Evolutionary conservation across 23 tunicate species (phyloP).

Genomic region (Ciona savignyi): DNA sequence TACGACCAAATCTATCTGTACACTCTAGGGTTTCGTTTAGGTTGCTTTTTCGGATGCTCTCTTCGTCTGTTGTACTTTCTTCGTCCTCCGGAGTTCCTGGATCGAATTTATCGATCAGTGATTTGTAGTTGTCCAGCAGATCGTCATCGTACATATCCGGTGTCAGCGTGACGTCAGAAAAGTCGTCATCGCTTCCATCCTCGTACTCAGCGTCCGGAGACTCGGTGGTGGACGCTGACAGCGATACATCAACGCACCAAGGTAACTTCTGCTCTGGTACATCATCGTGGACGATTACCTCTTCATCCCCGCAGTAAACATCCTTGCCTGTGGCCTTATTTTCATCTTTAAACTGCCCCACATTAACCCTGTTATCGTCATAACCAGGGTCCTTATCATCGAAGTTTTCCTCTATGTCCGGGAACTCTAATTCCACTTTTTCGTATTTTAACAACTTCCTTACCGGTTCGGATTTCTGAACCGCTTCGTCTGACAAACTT

Average conservation of each 20-base stretch:
- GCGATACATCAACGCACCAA: background rate
- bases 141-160: background rate
- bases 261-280: background rate
- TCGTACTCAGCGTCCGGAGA: background rate
- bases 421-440: background rate
- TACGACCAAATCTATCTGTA: constrained; percentile 25
- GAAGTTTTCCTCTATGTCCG: background rate
- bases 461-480: background rate
- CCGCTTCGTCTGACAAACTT: background rate
- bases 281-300: background rate
- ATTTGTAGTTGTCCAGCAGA: background rate
- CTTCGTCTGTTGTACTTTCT: no score
- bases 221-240: background rate
- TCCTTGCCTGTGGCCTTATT: no score
- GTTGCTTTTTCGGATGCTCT: no score
- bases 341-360: no score
- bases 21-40: no score
- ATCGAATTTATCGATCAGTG: no score
- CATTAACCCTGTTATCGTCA: no score
- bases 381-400: background rate
- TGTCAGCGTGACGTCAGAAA: background rate
- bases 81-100: no score
- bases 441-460: background rate
- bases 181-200: background rate
- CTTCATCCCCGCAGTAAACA: no score